phyloP scores from a whole-genome alignment of 2,888 invertebrate species.

The Pinctada fucata region DNA sequence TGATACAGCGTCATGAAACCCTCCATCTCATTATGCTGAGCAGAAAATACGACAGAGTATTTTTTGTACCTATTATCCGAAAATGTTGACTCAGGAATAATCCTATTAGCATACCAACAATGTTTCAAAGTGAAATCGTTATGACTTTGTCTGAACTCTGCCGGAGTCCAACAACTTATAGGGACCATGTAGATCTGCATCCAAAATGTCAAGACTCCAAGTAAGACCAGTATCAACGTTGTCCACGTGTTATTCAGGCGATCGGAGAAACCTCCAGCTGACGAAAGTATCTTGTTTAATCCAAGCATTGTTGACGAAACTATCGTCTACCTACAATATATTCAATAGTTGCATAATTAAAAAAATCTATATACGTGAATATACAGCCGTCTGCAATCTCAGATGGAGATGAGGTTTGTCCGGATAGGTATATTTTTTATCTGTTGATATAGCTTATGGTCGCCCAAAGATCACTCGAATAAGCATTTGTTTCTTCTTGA shows the following conservation, averaged over 20 bases:
- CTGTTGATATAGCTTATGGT: no score
- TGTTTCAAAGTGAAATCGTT: not conserved
- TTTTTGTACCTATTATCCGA: not conserved
- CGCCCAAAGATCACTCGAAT: no score
- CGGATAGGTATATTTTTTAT: no score
- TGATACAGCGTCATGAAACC: conserved; percentile 31
- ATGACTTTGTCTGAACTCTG: conserved; percentile 17
- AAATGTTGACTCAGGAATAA: not conserved
- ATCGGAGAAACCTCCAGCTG: not conserved
- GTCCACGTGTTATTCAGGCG: conserved; percentile 43
- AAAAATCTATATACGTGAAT: no score
- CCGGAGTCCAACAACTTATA: conserved; percentile 38
- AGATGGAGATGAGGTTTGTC: no score
- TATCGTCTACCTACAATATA: no score
- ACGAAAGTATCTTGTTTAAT: no score
- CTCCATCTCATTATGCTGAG: not conserved
- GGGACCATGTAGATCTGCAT: conserved; percentile 33
- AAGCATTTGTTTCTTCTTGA: no score
- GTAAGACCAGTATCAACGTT: conserved; percentile 35
- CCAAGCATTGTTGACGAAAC: no score
- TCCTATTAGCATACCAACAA: conserved; percentile 31
- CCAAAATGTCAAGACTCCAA: conserved; percentile 43
- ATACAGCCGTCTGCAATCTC: no score
- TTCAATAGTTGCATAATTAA: no score
- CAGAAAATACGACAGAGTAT: not conserved